Evolutionary conservation across 2,888 invertebrate species (phyloP), one percentile per base, ranked within the genome.

Genomic region (Cenopis cana): DNA sequence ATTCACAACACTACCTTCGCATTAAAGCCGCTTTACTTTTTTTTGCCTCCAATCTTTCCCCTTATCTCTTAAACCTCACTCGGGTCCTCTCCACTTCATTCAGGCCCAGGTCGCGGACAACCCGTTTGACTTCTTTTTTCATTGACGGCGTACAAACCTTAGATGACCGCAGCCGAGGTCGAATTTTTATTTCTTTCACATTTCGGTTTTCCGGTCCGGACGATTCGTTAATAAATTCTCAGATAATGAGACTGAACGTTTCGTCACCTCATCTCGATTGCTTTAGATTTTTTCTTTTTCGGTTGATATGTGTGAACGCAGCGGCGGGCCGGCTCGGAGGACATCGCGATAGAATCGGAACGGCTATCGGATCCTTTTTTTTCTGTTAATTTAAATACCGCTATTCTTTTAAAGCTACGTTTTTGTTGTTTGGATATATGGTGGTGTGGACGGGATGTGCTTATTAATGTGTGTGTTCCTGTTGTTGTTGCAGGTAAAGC

Each of bases 141-240:
- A 91, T 92, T 92, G 90, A 92, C 90, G 87, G 89, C 91, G 89
- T 89, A 91, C 90, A 86, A 90, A 89, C 89, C 87, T 90, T 86
- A 87, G 91, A 90, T 93, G 92, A 92, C 93, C 93, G 92, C 91
- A 89, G 88, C 89, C 87, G 92, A 92, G 92, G 92, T 92, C 91
- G 91, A 90, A 90, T 91, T 92, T 93, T 93, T 93, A 92, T 93
- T 93, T 93, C 90, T 92, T 93, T 92, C 91, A 91, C 92, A 91
- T 93, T 92, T 93, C 79, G 91, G 93, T 93, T 93, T 93, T 92
- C 93, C 93, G 93, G 93, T 93, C 91, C 86, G 86, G 79, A 77
- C 92, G 91, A 92, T 92, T 93, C 93, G 93, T 93, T 93, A 93
- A 93, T 93, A 93, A 93, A 93, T 93, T 93, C 93, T 89, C 91